Conservation (phyloP, 2,797 vertebrate species). For the Pelobates cultripes region DNA sequence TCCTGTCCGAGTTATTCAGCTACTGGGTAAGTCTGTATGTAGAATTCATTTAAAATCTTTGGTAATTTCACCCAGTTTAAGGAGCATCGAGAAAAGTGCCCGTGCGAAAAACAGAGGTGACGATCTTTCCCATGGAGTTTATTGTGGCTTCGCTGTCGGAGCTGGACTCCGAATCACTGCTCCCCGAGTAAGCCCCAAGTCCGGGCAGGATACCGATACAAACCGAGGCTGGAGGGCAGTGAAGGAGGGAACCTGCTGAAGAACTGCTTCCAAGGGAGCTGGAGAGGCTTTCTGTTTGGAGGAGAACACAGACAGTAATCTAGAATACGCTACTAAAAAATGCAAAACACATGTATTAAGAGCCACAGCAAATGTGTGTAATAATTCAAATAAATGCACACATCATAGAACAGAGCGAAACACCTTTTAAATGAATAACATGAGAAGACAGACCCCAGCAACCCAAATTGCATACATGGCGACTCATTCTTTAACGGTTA, state of each 20-base stretch:
- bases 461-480: too few species aligned
- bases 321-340: too few species aligned
- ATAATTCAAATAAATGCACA: too few species aligned
- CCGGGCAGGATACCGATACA: conserved; percentile 95
- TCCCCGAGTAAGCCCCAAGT: conserved; percentile 91
- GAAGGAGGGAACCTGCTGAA: conserved; percentile 72
- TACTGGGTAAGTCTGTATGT: too few species aligned
- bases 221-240: conserved; percentile 90
- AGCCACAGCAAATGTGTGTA: too few species aligned
- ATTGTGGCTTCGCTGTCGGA: conserved; percentile 96
- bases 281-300: conserved; percentile 65
- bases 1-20: not conserved
- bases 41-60: too few species aligned
- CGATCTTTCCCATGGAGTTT: conserved; percentile 81
- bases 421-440: too few species aligned
- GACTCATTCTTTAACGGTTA: too few species aligned
- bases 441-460: too few species aligned
- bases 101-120: conserved; percentile 80
- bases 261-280: conserved; percentile 66
- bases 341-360: too few species aligned
- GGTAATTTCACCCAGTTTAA: conserved; percentile 48
- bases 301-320: not conserved
- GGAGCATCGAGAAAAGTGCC: conserved; percentile 76
- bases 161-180: conserved; percentile 97
- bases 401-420: too few species aligned